phyloP scores from a whole-genome alignment of 2,113 vertebrate genomes.

The Bufo bufo region DNA sequence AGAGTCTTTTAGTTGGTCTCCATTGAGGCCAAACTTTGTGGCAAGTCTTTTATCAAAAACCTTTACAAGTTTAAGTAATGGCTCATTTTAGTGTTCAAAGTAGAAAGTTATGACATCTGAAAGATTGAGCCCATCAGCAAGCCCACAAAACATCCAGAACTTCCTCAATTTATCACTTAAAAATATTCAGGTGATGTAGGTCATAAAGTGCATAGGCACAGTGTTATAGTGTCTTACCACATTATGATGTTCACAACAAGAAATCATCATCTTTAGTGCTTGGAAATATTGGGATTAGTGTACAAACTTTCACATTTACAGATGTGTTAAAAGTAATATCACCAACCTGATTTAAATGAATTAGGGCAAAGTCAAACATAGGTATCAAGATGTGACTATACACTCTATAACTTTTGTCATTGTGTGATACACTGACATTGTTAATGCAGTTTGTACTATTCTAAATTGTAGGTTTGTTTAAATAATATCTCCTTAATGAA shows the following conservation, averaged over 20 bases:
- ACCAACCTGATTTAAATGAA: not conserved
- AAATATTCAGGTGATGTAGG: constrained; percentile 36
- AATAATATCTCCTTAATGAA: constrained; percentile 33
- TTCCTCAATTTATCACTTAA: constrained; percentile 52
- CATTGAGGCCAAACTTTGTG: constrained; percentile 37
- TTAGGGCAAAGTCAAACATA: no score
- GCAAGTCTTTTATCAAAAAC: constrained; percentile 55
- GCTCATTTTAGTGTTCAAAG: constrained; percentile 52
- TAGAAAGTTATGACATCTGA: constrained; percentile 54
- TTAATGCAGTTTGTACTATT: not conserved
- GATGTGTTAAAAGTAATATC: not conserved
- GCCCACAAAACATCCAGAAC: constrained; percentile 43
- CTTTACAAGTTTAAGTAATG: constrained; percentile 48
- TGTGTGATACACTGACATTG: not conserved
- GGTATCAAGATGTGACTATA: not conserved
- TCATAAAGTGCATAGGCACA: constrained; percentile 31
- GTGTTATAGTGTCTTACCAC: constrained; percentile 17
- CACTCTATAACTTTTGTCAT: not conserved
- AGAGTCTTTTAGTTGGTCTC: constrained; percentile 42
- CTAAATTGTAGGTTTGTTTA: constrained; percentile 22
- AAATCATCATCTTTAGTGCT: not conserved
- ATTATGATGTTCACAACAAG: constrained; percentile 4
- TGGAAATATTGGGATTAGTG: not conserved
- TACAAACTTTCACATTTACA: not conserved
- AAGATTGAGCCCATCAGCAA: constrained; percentile 51